A percentile compares a stretch with the other conserved stretches of the same genome.
Conservation (phyloP, 2,888 invertebrate genomes). For the Junonia oenone region DNA sequence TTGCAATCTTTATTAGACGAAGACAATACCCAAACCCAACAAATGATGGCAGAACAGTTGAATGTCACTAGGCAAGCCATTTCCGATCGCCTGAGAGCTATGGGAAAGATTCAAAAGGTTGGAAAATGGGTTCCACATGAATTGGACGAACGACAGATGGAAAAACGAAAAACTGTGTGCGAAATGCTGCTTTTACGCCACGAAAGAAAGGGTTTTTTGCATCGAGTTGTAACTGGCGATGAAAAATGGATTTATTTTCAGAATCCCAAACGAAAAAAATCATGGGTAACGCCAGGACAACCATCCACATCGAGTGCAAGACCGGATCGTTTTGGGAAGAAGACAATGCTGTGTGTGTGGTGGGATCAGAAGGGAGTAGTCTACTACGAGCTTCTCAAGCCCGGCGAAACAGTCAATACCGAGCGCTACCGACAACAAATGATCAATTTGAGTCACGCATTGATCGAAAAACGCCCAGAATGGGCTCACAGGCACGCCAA, state of each 20-base stretch:
- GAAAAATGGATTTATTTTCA: not conserved
- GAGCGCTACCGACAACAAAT: slow-evolving; percentile 23
- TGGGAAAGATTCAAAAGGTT: not conserved
- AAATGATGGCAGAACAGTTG: not conserved
- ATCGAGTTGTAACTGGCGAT: not conserved
- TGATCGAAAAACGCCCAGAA: slow-evolving; percentile 26
- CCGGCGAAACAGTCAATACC: slow-evolving; percentile 18
- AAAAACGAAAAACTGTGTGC: not conserved
- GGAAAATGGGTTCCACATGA: not conserved
- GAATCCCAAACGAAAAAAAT: not conserved
- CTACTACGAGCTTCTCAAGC: slow-evolving; percentile 22
- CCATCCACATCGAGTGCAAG: slow-evolving; percentile 19
- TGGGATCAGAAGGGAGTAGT: slow-evolving; percentile 17
- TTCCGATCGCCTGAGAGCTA: not conserved
- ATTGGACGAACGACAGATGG: too few relatives aligned
- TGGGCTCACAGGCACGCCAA: slow-evolving; percentile 22
- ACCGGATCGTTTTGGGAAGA: slow-evolving; percentile 18
- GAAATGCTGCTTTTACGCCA: not conserved
- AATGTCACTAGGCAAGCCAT: not conserved
- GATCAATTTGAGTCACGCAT: slow-evolving; percentile 22
- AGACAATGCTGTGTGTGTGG: slow-evolving; percentile 13
- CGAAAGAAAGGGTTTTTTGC: not conserved
- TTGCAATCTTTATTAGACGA: slow-evolving; percentile 1
- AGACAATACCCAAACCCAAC: not conserved
- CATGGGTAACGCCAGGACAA: slow-evolving; percentile 14